Base-by-base conservation (phyloP, 2,888 invertebrate species). In the Nysson spinosus region DNA sequence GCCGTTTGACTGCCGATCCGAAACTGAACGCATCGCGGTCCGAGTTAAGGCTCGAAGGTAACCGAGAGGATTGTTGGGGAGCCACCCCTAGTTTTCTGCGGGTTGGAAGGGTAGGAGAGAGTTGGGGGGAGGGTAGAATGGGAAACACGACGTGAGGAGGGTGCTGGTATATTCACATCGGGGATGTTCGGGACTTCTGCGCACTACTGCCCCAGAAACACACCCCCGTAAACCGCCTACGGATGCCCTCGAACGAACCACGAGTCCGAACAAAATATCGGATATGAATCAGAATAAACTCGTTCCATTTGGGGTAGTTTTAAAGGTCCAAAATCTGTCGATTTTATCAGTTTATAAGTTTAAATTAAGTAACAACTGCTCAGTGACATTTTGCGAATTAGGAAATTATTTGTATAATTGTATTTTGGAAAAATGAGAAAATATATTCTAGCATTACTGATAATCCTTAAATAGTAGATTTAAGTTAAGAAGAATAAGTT, bases 141-240 rank as follows among this genome's bases (percentile, higher is more conserved):
- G 39, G 28, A 14, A 44, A 39, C 5, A 55, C 34, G 51, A 51
- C 60, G 69, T 55, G 30, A 58, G 50, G 57, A 58, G 66, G 64
- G 62, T 52, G 57, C 68, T 67, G 66, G 70, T 54, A 64, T 77
- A 80, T 78, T 80, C 79, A 77, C 74, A 70, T 77, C 72, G 74
- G 77, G 73, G 71, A 78, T 72, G 63, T 58, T 64, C 72, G 69
- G 47, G 65, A 81, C 83, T 84, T 81, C 83, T 85, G 85, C 85
- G 85, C 85, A 83, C 81, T 81, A 75, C 75, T 85, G 84, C 80
- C 85, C 84, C 81, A 84, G 81, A 85, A 84, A 84, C 84, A 82
- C 84, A 83, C 83, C 83, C 80, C 81, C 83, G 79, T 75, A 68
- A 56, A 54, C 28, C 52, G 67, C 42, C 65, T 57, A 66, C 69